phyloP scores from a whole-genome alignment of 2,888 invertebrate species.

The Metellina segmentata region DNA sequence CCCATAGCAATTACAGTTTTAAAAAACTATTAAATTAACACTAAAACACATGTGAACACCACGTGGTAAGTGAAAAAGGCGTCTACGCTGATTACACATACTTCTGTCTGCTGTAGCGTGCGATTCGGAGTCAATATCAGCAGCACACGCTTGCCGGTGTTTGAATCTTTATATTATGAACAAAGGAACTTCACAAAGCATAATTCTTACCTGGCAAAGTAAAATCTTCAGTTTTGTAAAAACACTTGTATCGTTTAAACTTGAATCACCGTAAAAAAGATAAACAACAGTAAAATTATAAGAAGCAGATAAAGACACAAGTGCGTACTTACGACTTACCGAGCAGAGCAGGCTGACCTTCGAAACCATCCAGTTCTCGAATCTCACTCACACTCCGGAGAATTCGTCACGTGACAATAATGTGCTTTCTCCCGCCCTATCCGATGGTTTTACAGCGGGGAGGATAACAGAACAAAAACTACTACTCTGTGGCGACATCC shows the following conservation, averaged over 20 bases:
- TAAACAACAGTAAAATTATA: constrained; percentile 5
- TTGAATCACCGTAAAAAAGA: background rate
- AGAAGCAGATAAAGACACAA: constrained; percentile 45
- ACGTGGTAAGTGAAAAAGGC: background rate
- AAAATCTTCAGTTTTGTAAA: background rate
- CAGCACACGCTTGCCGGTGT: too few relatives aligned
- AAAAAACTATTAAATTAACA: background rate
- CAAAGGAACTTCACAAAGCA: background rate
- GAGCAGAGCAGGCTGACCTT: constrained; percentile 53
- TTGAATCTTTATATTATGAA: background rate
- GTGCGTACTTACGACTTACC: constrained; percentile 64
- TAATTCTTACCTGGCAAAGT: background rate
- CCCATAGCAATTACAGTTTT: too few relatives aligned
- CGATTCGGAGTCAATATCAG: too few relatives aligned
- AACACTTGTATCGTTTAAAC: background rate
- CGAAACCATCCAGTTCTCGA: constrained; percentile 63
- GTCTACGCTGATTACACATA: too few relatives aligned
- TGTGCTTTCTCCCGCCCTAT: constrained; percentile 40
- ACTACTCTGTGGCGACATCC: constrained; percentile 33
- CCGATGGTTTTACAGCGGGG: constrained; percentile 20
- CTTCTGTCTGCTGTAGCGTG: background rate
- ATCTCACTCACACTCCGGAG: constrained; percentile 30
- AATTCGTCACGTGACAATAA: constrained; percentile 64
- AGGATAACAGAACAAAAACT: constrained; percentile 69
- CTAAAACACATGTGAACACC: constrained; percentile 7